A percentile compares a stretch with the other conserved stretches of the same genome.
phyloP scores from a whole-genome alignment of 1,140 invertebrate species.

The Acromyrmex charruanus region DNA sequence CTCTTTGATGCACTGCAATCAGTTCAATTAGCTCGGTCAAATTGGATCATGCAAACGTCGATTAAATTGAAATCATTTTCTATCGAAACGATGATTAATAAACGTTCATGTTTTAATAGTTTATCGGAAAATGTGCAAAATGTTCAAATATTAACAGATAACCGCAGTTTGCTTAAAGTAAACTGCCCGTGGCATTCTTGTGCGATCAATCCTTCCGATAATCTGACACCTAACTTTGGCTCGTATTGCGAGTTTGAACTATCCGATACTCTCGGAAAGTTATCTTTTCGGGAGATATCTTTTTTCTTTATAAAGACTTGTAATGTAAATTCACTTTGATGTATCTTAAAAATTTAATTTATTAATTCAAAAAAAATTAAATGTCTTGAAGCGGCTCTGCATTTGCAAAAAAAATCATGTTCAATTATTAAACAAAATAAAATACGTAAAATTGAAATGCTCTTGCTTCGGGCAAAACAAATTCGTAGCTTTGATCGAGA shows the following conservation, averaged over 20 bases:
- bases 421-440: background rate
- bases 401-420: background rate
- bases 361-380: background rate
- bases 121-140: constrained; percentile 64
- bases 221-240: background rate
- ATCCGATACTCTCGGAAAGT: background rate
- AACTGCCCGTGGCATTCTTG: background rate
- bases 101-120: constrained; percentile 52
- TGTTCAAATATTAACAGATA: constrained; percentile 55
- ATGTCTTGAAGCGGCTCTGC: background rate
- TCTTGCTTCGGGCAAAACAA: background rate
- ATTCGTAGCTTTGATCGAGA: constrained; percentile 15
- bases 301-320: background rate
- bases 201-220: constrained; percentile 18
- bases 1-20: constrained; percentile 14
- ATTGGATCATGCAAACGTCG: constrained; percentile 45
- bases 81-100: constrained; percentile 59
- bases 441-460: background rate
- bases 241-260: background rate
- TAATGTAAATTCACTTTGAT: background rate
- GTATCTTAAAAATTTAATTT: background rate
- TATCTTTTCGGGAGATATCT: background rate
- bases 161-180: constrained; percentile 30
- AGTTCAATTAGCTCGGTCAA: constrained; percentile 55
- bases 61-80: constrained; percentile 54